Conservation (phyloP, 2,888 invertebrate species). For the Meganola albula region DNA sequence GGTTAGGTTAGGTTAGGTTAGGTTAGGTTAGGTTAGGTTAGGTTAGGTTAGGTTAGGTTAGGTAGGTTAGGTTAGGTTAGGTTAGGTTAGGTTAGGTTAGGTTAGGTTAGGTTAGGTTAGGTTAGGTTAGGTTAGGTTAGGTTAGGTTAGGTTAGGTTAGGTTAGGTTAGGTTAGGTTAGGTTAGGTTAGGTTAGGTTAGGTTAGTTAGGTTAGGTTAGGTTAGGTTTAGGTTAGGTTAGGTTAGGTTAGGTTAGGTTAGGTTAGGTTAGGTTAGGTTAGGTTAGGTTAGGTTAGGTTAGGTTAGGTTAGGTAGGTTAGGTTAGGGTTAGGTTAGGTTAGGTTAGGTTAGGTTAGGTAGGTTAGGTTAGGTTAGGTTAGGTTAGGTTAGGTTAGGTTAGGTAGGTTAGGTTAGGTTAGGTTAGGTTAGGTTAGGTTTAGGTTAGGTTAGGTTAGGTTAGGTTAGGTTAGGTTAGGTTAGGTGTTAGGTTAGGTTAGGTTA, state of each 20-base stretch:
- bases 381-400: conserved; percentile 12
- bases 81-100: conserved; percentile 14
- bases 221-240: conserved; percentile 13
- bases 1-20: conserved; percentile 9
- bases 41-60: conserved; percentile 13
- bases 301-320: conserved; percentile 10
- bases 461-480: conserved; percentile 13
- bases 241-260: conserved; percentile 12
- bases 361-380: conserved; percentile 11
- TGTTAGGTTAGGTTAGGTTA: conserved; percentile 12
- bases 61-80: conserved; percentile 14
- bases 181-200: conserved; percentile 14
- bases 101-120: conserved; percentile 11
- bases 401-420: conserved; percentile 9
- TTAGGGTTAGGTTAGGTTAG: conserved; percentile 12
- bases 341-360: conserved; percentile 9
- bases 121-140: conserved; percentile 10
- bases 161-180: conserved; percentile 12
- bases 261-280: conserved; percentile 10
- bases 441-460: conserved; percentile 13
- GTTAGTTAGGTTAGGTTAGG: conserved; percentile 12
- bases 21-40: conserved; percentile 9
- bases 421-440: conserved; percentile 9
- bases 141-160: conserved; percentile 10
- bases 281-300: conserved; percentile 1